Percentiles rank a stretch among this genome's conserved stretches.
Evolutionary conservation across 2,113 vertebrate species (phyloP).

Genomic region (Dissostichus mawsoni): DNA sequence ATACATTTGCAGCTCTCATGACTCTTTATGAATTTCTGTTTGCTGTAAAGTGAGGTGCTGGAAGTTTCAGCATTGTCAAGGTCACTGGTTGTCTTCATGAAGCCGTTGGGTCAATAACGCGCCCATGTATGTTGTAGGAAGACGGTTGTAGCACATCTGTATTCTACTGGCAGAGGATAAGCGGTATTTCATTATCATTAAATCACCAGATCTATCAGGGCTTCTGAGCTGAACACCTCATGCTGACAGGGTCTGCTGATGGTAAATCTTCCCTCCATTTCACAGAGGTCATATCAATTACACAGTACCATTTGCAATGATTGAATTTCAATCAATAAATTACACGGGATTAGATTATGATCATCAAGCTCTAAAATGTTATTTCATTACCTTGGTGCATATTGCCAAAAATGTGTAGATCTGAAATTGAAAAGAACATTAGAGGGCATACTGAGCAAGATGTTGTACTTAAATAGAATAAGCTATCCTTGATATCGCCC

Average conservation of each 20-base stretch:
- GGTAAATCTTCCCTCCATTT: slow-evolving; percentile 22
- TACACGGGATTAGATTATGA: not conserved
- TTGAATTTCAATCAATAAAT: not conserved
- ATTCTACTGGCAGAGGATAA: not conserved
- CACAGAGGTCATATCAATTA: slow-evolving; percentile 6
- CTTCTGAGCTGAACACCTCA: no score
- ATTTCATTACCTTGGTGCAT: not conserved
- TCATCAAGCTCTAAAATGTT: not conserved
- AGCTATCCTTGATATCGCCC: not conserved
- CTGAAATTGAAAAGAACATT: not conserved
- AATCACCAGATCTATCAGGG: slow-evolving; percentile 34
- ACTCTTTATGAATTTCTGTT: slow-evolving; percentile 15
- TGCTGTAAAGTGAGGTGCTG: not conserved
- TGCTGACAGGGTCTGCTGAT: slow-evolving; percentile 21
- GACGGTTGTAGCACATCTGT: not conserved
- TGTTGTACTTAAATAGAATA: not conserved
- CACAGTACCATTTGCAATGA: not conserved
- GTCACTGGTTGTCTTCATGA: slow-evolving; percentile 11
- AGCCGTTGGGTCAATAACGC: slow-evolving; percentile 17
- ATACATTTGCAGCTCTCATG: slow-evolving; percentile 23
- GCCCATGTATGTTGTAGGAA: not conserved
- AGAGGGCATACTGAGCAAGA: not conserved
- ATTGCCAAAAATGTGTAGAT: not conserved
- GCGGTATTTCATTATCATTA: slow-evolving; percentile 16
- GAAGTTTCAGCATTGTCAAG: slow-evolving; percentile 7